Base-by-base conservation (phyloP, 2,113 vertebrate genomes). In the Pica pica region DNA sequence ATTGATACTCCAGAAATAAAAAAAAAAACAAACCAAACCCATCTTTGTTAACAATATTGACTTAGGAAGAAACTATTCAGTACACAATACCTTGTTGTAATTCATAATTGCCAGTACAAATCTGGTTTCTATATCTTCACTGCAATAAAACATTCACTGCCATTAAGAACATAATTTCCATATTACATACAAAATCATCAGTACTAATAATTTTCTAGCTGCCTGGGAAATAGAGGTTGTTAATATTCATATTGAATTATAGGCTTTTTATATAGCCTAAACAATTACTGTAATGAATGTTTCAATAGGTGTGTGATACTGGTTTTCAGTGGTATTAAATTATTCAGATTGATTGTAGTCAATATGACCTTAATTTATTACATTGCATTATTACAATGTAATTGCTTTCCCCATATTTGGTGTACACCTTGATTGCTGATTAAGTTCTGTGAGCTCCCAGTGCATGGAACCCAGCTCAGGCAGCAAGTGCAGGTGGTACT, bases 281-380 rank as follows among this genome's bases (percentile, higher is more conserved):
- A 92, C 69, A 80, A 91, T 74, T 57, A 87, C 31, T 91, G 30
- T 44, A 95, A 91, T 93, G 78, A 91, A 93, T 70, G 70, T 90
- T 95, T 94, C 90, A 93, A 90, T 31, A 91, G 42, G 42, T 88
- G 30, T 65, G 27, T 24, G 67, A 65, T 91, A 91, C 39, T 93
- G 55, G n/a, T 85, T 97, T 95, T 80, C 79, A 91, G 60, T 30
- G 19, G 27, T 47, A 93, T 83, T 94, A 95, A 93, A 96, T 95
- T 91, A 95, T 88, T 95, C 75, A 93, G 73, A 90, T 74, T 93
- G 53, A 74, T 74, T 83, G 59, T 28, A 80, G 70, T 87, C 71
- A 77, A 67, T 76, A 90, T 37, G 41, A 91, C 41, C 63, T 47
- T 85, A 87, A 95, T 91, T 94, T 87, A 90, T 91, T 55, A 57